Percentiles rank a stretch among this genome's conserved stretches.
phyloP scores from a whole-genome alignment of 2,888 invertebrate genomes.

The Smittia sp. region DNA sequence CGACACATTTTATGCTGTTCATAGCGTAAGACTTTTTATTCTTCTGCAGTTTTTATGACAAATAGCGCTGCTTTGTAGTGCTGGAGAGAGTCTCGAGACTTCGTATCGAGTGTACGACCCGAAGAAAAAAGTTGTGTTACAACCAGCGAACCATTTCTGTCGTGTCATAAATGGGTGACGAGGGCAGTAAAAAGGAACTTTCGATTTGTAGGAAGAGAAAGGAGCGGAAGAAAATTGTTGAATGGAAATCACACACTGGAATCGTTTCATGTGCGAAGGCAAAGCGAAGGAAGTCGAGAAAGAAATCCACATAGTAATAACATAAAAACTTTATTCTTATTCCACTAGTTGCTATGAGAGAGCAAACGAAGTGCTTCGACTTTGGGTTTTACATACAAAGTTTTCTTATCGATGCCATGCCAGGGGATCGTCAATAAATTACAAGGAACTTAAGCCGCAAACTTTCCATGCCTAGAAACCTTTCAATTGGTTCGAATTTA shows the following conservation, averaged over 20 bases:
- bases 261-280: neutral
- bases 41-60: constrained; percentile 8
- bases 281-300: neutral
- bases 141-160: neutral
- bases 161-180: neutral
- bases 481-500: too few relatives aligned
- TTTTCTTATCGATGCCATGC: too few relatives aligned
- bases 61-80: neutral
- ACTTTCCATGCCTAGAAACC: too few relatives aligned
- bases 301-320: constrained; percentile 24
- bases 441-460: too few relatives aligned
- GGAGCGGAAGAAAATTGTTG: neutral
- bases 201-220: neutral
- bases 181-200: neutral
- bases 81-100: neutral
- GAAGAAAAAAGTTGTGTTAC: neutral
- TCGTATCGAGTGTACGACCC: neutral
- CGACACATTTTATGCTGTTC: neutral
- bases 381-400: too few relatives aligned
- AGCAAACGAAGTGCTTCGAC: too few relatives aligned
- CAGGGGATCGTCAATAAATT: too few relatives aligned
- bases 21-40: neutral
- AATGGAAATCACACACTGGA: neutral
- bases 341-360: constrained; percentile 36
- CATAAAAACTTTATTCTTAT: constrained; percentile 39